A percentile compares a stretch with the other conserved stretches of the same genome.
Evolutionary conservation across 2,888 invertebrate species (phyloP).

Genomic region (Phymatocera aterrima): DNA sequence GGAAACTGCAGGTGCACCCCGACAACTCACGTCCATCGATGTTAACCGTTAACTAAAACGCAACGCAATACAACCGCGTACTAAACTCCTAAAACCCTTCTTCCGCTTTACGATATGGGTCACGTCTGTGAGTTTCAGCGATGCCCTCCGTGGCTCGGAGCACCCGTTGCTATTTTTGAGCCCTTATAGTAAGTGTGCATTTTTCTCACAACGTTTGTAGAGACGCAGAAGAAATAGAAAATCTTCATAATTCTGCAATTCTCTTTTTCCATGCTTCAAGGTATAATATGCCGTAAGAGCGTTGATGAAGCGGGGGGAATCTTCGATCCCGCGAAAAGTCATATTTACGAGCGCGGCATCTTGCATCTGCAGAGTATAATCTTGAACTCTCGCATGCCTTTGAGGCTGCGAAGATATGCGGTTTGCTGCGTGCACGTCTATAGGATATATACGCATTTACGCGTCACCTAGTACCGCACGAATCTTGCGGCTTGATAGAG

Average conservation of each 20-base stretch:
- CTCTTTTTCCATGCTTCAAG: too few species aligned
- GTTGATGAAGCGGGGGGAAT: neutral
- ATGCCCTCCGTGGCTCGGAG: neutral
- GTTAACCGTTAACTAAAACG: constrained; percentile 7
- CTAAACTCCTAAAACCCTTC: constrained; percentile 20
- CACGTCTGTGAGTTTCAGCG: constrained; percentile 49
- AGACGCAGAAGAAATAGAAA: too few species aligned
- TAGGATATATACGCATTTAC: constrained; percentile 33
- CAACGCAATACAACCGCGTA: neutral
- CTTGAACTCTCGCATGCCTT: neutral
- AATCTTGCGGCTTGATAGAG: constrained; percentile 6
- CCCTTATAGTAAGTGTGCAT: too few species aligned
- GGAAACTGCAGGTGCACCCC: constrained; percentile 6
- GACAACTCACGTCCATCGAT: neutral
- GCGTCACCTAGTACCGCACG: constrained; percentile 35
- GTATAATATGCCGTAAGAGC: too few species aligned
- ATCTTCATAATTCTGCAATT: too few species aligned
- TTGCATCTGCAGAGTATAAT: constrained; percentile 9
- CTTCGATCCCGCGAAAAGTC: neutral
- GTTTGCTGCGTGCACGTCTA: constrained; percentile 34
- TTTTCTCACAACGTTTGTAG: too few species aligned
- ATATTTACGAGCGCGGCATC: constrained; percentile 24
- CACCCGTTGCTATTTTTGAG: neutral
- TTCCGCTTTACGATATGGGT: constrained; percentile 63
- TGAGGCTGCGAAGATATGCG: constrained; percentile 37